Base-by-base conservation (phyloP, 2,113 vertebrate genomes). In the Aix galericulata region DNA sequence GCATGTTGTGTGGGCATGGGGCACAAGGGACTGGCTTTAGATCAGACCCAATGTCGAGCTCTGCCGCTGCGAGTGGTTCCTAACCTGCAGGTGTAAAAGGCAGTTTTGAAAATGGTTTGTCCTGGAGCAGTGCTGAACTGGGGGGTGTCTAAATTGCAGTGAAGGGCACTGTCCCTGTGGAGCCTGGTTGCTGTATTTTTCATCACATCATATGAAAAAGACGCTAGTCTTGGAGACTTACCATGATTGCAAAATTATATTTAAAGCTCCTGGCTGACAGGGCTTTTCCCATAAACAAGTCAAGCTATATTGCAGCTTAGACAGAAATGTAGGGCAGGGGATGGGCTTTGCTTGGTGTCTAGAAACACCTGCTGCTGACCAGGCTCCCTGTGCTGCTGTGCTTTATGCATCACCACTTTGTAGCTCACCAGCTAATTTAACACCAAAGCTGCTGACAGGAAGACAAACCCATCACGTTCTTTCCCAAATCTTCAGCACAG, bases 1-100 rank as follows among this genome's bases (percentile, higher is more conserved):
- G 21, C 40, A 5, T 9, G 26, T 16, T 3, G 1, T 34, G 66
- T 0, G 1, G 60, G 42, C 53, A 38, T 17, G 1, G 2, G 23
- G 34, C 50, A 17, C 32, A 82, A 42, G 68, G 78, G 44, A 66
- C 0, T 21, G 46, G 56, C 76, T 91, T 74, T 42, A 63, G 52
- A 64, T 52, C 8, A 75, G 63, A 74, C 50, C 38, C 23, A 14
- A n/a, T 36, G 68, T 66, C 15, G 59, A 91, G 68, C 25, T 72
- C 75, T 63, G 86, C 72, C 25, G 44, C 53, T 36, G 15, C n/a
- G 79, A 68, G 34, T 6, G 9, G 38, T 44, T 46, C 0, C 7
- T 50, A 53, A 76, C 89, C 68, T 27, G 69, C 67, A 73, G 94
- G 72, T 67, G 76, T 72, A 63, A 83, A 87, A 79, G 52, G n/a